Percentiles rank a stretch among this genome's conserved stretches.
Conservation (phyloP, 1,140 invertebrate species). For the Neomicropteryx cornuta region DNA sequence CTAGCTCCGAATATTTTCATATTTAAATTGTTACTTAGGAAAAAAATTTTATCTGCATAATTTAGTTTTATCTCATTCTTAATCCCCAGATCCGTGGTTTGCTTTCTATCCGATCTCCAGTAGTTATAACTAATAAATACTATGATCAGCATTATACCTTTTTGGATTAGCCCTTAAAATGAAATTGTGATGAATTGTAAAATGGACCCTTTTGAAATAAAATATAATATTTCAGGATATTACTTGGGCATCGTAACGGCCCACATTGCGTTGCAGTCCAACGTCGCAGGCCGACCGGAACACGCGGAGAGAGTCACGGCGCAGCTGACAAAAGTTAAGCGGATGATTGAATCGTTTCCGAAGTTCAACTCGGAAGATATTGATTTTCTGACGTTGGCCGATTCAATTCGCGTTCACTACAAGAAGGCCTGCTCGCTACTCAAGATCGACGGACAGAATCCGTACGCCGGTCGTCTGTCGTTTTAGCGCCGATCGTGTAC, state of each 20-base stretch:
- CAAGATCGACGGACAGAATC: constrained; percentile 42
- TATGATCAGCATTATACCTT: no score
- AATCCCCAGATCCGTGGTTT: no score
- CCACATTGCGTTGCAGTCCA: constrained; percentile 19
- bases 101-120: no score
- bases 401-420: constrained; percentile 53
- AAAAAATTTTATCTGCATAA: no score
- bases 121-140: no score
- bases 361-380: constrained; percentile 46
- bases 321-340: constrained; percentile 41
- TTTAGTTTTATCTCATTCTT: no score
- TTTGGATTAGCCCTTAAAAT: no score
- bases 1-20: no score
- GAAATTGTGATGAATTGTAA: no score
- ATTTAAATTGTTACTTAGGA: no score
- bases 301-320: constrained; percentile 40
- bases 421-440: constrained; percentile 54
- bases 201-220: no score
- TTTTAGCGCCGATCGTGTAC: no score
- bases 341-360: constrained; percentile 53
- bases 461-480: constrained; percentile 39
- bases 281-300: constrained; percentile 17
- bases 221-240: constrained; percentile 29
- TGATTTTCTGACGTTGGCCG: constrained; percentile 48
- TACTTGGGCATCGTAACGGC: constrained; percentile 40